Evolutionary conservation across 2,797 vertebrate genomes (phyloP), one percentile per base, ranked within the genome.

Genomic region (Syngnathus rostellatus): DNA sequence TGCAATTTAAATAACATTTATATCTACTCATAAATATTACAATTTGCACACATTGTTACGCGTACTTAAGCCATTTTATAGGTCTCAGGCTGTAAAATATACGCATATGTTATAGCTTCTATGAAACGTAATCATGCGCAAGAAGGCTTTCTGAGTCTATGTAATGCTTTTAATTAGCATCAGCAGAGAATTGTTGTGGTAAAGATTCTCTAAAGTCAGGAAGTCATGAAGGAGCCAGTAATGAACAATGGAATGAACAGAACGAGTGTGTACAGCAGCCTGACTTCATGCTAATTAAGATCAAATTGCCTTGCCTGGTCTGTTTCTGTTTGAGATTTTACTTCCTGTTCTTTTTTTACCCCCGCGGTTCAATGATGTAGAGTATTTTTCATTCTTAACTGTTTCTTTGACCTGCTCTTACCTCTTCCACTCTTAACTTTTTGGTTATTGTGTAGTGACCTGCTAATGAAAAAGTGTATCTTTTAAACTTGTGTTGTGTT

Each of bases 211-310:
- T 63, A 67, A 74, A 73, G 71, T 77, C 45, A 73, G 73, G 65
- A 71, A 79, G 62, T 71, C 65, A 66, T 73, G 77, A 81, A 79
- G 77, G 70, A 85, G 77, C 58, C 74, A 68, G 72, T 81, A 77
- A 78, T 77, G 73, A 84, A 72, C 73, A 69, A 77, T 77, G 57
- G 73, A 67, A 77, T 43, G 78, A 84, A 72, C 58, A 73, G 65
- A 77, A 66, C 64, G 68, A 48, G 62, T 68, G 73, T 68, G 73
- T 77, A 77, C 70, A 68, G 41, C 64, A 78, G 72, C 59, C 39
- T 41, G 57, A 61, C 39, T 61, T 61, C 37, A 40, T 61, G 77
- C 65, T 70, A 66, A 76, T 69, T 68, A 67, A 70, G 50, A 76
- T 80, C 66, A 81, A 81, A 81, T 76, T 77, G 59, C 68, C 73